A percentile compares a stretch with the other conserved stretches of the same genome.
phyloP scores from a whole-genome alignment of 2,888 invertebrate species.

The Leucozona laternaria region DNA sequence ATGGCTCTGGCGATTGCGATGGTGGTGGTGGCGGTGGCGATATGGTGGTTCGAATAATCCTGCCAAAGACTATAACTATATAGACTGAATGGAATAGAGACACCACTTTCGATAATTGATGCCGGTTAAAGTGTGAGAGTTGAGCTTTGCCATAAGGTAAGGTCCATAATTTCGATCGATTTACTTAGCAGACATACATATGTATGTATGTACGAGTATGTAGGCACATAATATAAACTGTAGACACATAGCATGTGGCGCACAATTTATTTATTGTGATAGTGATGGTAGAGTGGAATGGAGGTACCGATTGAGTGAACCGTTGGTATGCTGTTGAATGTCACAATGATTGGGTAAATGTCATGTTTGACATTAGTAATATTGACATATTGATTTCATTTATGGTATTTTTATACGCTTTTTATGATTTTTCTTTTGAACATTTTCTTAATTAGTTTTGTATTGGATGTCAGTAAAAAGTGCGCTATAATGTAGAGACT shows the following conservation, averaged over 20 bases:
- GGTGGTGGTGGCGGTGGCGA: background rate
- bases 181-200: constrained; percentile 11
- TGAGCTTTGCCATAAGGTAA: constrained; percentile 35
- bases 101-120: constrained; percentile 57
- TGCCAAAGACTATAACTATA: constrained; percentile 26
- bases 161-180: constrained; percentile 48
- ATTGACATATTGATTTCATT: constrained; percentile 72
- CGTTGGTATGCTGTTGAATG: constrained; percentile 72
- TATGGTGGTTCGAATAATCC: constrained; percentile 33
- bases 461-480: constrained; percentile 22
- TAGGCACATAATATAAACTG: no score
- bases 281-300: constrained; percentile 1
- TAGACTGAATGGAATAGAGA: constrained; percentile 50
- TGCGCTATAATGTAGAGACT: constrained; percentile 3
- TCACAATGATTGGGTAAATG: constrained; percentile 74
- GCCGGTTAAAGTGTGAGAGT: constrained; percentile 45
- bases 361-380: constrained; percentile 72
- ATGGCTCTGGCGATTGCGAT: background rate
- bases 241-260: constrained; percentile 10
- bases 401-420: constrained; percentile 65
- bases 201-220: background rate
- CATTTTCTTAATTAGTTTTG: constrained; percentile 44
- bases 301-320: constrained; percentile 63
- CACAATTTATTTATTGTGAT: constrained; percentile 6
- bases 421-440: constrained; percentile 23